These are phyloP conservation scores for Todiramphus chloris DNA, from an alignment of 2,113 vertebrate genomes.

Conservation along the genomic window DNA sequence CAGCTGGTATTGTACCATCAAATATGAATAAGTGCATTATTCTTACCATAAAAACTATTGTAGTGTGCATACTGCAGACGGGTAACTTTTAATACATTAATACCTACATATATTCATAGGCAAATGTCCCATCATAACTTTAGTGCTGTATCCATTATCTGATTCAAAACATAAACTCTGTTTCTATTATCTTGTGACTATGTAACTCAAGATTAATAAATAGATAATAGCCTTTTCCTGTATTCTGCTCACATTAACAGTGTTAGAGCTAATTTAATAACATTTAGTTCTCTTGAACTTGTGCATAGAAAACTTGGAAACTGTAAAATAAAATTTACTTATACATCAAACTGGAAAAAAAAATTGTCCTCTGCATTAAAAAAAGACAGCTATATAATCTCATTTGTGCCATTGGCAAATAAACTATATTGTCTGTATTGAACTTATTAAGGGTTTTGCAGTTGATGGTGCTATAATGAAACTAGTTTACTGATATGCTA, in stretches of 20 bases:
- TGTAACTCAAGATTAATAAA: background rate
- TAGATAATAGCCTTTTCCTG: background rate
- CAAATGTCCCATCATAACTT: background rate
- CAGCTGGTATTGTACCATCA: slow-evolving; percentile 37
- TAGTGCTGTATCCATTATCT: background rate
- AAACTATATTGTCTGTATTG: background rate
- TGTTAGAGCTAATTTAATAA: background rate
- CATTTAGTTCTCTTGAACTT: background rate
- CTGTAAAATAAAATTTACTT: slow-evolving; percentile 26
- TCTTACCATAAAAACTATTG: background rate
- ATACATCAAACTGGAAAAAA: background rate
- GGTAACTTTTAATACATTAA: background rate
- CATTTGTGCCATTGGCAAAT: slow-evolving; percentile 43
- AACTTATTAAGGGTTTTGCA: slow-evolving; percentile 47
- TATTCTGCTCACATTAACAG: background rate
- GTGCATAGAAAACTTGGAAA: slow-evolving; percentile 43
- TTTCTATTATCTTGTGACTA: background rate
- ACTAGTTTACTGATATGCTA: slow-evolving; percentile 31
- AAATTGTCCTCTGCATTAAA: background rate
- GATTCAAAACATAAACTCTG: background rate
- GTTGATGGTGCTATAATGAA: slow-evolving; percentile 46
- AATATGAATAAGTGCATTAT: background rate
- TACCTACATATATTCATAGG: background rate
- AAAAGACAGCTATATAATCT: slow-evolving; percentile 30
- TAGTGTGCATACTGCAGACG: background rate